Base-by-base conservation (phyloP, 2,888 invertebrate species). In the Chymomyza amoena region DNA sequence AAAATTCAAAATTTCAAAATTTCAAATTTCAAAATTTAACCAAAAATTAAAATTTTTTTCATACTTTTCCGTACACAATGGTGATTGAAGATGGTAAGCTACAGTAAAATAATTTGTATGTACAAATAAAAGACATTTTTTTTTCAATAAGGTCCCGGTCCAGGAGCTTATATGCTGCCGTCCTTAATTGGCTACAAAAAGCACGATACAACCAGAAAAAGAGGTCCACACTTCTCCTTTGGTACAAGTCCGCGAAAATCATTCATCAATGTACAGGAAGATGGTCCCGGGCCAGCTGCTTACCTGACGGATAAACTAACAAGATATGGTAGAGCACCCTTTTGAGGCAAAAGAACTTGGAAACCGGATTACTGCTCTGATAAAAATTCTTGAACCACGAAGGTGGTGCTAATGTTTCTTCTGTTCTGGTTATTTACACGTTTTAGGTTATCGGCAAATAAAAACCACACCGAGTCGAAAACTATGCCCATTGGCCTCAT, bases 401-500 rank as follows among this genome's bases (percentile, higher is more conserved):
- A 13, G 39, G 39, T 45, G 39, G 39, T 45, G 39, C 13, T 45
- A 13, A 45, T 45, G 10, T 45, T 13, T 45, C 13, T 45, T 45
- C 2, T 45, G 13, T 45, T 13, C 2, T 45, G 13, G 13, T 13
- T 45, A 13, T 45, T 13, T 45, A 6, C 39, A 45, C 39, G 13
- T 45, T 45, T 68, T 72, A 69, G 71, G 66, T 73, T 76, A 76
- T 83, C 80, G 54, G 69, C 69, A 66, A 69, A 76, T 75, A 67
- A 75, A 80, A 79, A 66, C 68, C 62, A 54, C 15, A 68, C 66
- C 68, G 70, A 61, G 25, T 66, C 52, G 59, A 61, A 72, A 79
- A 77, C 79, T 78, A 81, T 74, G 70, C 68, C 79, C 79, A 78
- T 73, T 79, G 75, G 77, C 72, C n/a, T 61, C 72, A 75, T 75